Conservation (phyloP, 2,797 vertebrate species). For the Martes flavigula region DNA sequence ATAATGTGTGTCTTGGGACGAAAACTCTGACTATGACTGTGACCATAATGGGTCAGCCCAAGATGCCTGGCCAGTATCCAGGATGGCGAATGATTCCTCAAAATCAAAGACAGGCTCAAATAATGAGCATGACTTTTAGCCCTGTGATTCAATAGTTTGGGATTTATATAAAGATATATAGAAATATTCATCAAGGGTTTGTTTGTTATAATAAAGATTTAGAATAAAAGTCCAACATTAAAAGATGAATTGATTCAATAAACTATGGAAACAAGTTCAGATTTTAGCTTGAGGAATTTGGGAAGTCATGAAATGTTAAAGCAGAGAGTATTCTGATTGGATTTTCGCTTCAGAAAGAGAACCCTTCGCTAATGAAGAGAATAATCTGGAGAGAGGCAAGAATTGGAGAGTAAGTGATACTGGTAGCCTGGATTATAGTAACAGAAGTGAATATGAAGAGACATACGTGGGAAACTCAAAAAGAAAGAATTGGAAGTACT, state of each 20-base stretch:
- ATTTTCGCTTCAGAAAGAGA: background rate
- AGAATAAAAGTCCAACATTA: background rate
- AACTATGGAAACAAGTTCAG: background rate
- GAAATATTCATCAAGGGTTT: background rate
- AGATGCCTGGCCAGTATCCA: background rate
- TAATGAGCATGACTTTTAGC: background rate
- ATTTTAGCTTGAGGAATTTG: background rate
- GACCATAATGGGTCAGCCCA: background rate
- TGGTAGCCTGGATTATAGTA: background rate
- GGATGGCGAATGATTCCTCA: background rate
- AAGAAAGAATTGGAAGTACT: background rate
- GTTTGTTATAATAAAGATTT: background rate
- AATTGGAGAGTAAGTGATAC: background rate
- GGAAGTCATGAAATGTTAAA: background rate
- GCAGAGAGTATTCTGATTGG: background rate
- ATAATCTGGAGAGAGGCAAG: background rate
- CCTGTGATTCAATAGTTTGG: background rate
- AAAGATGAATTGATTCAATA: background rate
- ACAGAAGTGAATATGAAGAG: background rate
- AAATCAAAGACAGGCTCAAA: background rate
- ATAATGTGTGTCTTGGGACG: background rate
- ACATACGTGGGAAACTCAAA: background rate
- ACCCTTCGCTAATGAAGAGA: background rate
- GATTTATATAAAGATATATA: background rate
- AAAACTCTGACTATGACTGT: background rate